Percentiles rank a stretch among this genome's conserved stretches.
Conservation (phyloP, 2,797 vertebrate species). For the Zalophus californianus region DNA sequence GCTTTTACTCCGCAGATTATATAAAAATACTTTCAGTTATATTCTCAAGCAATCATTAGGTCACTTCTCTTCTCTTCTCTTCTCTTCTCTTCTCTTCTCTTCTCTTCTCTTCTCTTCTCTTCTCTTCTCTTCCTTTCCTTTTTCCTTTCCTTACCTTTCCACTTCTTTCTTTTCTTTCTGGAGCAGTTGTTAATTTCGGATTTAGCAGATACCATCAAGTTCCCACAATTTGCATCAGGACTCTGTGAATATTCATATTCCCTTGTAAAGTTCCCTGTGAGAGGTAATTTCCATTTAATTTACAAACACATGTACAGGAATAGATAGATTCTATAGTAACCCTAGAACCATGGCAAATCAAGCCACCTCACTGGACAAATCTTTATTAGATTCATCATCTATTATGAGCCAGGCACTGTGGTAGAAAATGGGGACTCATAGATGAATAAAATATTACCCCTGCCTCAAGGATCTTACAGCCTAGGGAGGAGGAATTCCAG, state of each 20-base stretch:
- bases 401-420: background rate
- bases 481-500: background rate
- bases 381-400: background rate
- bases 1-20: background rate
- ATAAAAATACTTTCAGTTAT: constrained; percentile 39
- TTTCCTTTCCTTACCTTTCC: background rate
- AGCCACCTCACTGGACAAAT: background rate
- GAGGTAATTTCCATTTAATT: background rate
- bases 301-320: background rate
- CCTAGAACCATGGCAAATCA: background rate
- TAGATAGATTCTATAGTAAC: background rate
- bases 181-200: background rate
- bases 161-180: background rate
- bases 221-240: background rate
- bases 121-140: background rate
- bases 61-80: background rate
- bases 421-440: background rate
- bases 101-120: background rate
- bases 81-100: background rate
- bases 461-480: background rate
- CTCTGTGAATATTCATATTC: background rate
- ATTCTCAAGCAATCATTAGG: background rate
- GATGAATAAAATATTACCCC: background rate
- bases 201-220: background rate
- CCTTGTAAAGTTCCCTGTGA: background rate